Evolutionary conservation across 2,797 vertebrate genomes (phyloP).

Genomic region (Megaceryle alcyon): DNA sequence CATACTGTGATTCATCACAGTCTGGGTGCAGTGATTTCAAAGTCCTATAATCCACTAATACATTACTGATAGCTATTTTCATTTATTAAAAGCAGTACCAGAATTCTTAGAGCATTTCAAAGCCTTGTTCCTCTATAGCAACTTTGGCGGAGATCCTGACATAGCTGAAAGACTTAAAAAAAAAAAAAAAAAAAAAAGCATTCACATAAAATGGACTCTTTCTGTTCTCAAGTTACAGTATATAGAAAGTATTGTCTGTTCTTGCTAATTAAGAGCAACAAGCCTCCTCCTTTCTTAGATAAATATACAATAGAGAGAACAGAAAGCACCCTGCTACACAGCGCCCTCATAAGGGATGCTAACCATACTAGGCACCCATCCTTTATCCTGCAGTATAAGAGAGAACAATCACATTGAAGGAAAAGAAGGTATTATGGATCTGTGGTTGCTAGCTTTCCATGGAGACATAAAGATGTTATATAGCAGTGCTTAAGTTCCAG

Average conservation of each 20-base stretch:
- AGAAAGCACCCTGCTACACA: constrained; percentile 3
- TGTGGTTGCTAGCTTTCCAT: neutral
- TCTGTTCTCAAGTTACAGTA: neutral
- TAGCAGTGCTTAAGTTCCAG: neutral
- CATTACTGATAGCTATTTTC: constrained; percentile 58
- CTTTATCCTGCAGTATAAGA: neutral
- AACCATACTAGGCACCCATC: neutral
- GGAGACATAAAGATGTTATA: neutral
- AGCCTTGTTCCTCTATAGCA: constrained; percentile 36
- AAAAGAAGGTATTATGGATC: neutral
- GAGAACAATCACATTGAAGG: neutral
- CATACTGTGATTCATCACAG: constrained; percentile 52
- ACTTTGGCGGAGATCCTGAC: constrained; percentile 24
- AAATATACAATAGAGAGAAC: constrained; percentile 19
- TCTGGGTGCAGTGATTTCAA: constrained; percentile 41
- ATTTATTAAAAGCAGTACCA: constrained; percentile 55
- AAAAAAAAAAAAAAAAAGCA: neutral
- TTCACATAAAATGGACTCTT: constrained; percentile 1
- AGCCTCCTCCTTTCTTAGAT: neutral
- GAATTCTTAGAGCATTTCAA: constrained; percentile 53
- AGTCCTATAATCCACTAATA: constrained; percentile 43
- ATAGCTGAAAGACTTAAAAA: constrained; percentile 3
- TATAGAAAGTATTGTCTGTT: constrained; percentile 24
- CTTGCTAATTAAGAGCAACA: constrained; percentile 36
- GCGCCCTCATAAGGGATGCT: neutral